Evolutionary conservation across 2,113 vertebrate genomes (phyloP).

Genomic region (Sorex araneus): DNA sequence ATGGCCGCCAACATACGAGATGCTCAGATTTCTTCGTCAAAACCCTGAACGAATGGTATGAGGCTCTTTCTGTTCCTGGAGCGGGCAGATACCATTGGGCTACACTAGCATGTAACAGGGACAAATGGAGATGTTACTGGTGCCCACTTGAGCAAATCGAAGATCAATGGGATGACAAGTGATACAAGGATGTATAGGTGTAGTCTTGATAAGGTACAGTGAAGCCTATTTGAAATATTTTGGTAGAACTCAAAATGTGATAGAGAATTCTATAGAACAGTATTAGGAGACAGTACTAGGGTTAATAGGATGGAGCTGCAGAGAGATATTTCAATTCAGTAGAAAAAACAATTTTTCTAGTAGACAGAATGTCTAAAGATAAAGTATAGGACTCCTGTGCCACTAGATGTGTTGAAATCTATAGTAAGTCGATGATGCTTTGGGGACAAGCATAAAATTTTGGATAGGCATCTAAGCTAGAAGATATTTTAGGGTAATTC

Average conservation of each 20-base stretch:
- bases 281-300: background rate
- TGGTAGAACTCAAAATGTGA: slow-evolving; percentile 16
- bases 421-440: background rate
- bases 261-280: background rate
- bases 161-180: too few species aligned
- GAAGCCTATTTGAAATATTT: background rate
- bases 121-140: too few species aligned
- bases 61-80: too few species aligned
- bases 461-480: background rate
- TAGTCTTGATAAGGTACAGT: background rate
- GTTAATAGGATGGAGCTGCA: background rate
- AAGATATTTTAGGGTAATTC: slow-evolving; percentile 13
- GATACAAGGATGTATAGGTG: background rate
- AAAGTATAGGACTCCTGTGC: background rate
- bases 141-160: too few species aligned
- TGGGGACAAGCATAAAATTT: background rate
- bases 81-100: too few species aligned
- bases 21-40: too few species aligned
- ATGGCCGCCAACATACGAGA: too few species aligned
- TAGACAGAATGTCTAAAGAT: background rate
- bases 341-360: background rate
- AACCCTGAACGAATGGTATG: too few species aligned
- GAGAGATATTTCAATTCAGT: background rate
- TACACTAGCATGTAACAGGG: too few species aligned
- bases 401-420: background rate